phyloP scores from a whole-genome alignment of 2,888 invertebrate species.

The Drosophila picticornis region DNA sequence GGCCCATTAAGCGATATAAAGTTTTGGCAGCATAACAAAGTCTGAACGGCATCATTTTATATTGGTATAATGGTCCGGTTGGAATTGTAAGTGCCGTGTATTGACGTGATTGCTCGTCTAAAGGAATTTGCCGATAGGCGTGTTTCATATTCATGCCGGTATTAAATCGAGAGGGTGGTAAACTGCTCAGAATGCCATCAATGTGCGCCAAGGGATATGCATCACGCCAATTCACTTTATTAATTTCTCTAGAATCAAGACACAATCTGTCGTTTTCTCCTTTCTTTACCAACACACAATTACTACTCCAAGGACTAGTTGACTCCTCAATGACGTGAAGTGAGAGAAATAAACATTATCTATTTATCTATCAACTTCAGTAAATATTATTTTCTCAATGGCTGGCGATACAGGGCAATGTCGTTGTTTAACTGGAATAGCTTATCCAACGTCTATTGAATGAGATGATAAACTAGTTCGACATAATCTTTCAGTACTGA shows the following conservation, averaged over 20 bases:
- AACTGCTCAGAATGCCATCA: conserved; percentile 39
- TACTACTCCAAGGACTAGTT: conserved; percentile 71
- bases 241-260: conserved; percentile 62
- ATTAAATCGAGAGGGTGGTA: conserved; percentile 32
- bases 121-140: conserved; percentile 41
- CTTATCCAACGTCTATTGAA: too few species aligned
- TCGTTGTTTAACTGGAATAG: too few species aligned
- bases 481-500: too few species aligned
- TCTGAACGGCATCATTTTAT: conserved; percentile 5
- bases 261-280: conserved; percentile 61
- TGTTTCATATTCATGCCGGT: conserved; percentile 35
- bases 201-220: conserved; percentile 46
- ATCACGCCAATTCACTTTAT: conserved; percentile 54
- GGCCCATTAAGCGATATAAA: conserved; percentile 4
- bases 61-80: conserved; percentile 46
- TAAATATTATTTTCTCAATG: conserved; percentile 22
- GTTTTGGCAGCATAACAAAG: background rate
- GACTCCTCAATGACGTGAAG: conserved; percentile 68
- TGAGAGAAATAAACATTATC: too few species aligned
- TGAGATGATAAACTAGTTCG: too few species aligned
- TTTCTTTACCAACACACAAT: conserved; percentile 66
- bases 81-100: conserved; percentile 46
- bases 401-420: conserved; percentile 14
- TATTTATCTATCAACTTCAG: conserved; percentile 71
- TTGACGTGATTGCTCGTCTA: conserved; percentile 26